Evolutionary conservation across 2,797 vertebrate species (phyloP), one percentile per base, ranked within the genome.

Genomic region (Borostomias antarcticus): DNA sequence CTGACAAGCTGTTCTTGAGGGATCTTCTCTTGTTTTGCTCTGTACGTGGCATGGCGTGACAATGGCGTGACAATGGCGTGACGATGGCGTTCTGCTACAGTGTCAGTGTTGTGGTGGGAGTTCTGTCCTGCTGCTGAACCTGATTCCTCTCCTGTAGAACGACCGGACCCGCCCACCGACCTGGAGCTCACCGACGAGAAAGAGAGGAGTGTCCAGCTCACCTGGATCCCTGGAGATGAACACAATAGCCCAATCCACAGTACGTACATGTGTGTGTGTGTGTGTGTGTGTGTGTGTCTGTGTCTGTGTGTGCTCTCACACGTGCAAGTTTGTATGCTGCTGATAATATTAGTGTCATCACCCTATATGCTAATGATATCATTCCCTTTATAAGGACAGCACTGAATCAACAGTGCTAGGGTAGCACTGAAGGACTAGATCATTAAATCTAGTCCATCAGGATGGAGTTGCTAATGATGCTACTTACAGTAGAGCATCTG

Each of bases 221-320:
- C 96, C 0, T 99, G 98, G 98, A 92, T 89, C 40, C 95, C 96
- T 17, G 97, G 98, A 70, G 91, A 97, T 17, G 97, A 98, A 66
- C 94, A 98, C 77, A 97, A 96, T 83, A 98, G 95, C 73, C 95
- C 94, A 10, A 94, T 96, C 85, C 91, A 89, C 82, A 94, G 98
- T 99, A 94, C 0, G 94, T 82, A 23, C 45, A 15, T 57, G 43
- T 50, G 2, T 45, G 25, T 21, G 15, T 45, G 32, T 73, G 37
- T 70, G 21, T 68, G 33, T 62, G 50, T 73, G 26, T 64, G 64
- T 63, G 60, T 51, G 56, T 37, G 58, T 30, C 43, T 53, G 48
- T 35, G 32, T 21, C 9, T 23, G n/a, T 40, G 52, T 54, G 25
- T 17, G 51, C 29, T 9, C 17, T 23, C n/a, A n/a, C n/a, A n/a